Evolutionary conservation across 2,797 vertebrate genomes (phyloP), one percentile per base, ranked within the genome.

Genomic region (Capromys pilorides): DNA sequence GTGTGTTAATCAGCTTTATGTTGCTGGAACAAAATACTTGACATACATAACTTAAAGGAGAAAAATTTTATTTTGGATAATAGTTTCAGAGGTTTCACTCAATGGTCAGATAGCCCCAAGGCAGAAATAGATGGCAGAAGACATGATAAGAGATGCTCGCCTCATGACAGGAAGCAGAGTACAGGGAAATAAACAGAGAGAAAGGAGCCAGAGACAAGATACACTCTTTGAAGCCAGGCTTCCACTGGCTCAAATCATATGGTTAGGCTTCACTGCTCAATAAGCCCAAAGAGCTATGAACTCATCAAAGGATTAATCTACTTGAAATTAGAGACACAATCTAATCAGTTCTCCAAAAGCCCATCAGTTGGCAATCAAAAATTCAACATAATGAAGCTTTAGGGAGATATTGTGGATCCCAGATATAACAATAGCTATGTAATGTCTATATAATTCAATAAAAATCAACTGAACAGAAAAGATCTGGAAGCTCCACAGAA

Each of bases 401-500:
- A 41, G 9, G 21, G 36, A 21, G 36, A 45, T 26, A 16, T 77
- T 77, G 41, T 45, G 41, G 13, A 77, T 49, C 24, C 13, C 13
- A 49, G 16, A 12, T 41, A 77, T 14, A 77, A 49, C 26, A 77
- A 49, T 78, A 79, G 22, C 45, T 86, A 4, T 79, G 86, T 36
- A 18, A 6, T 49, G 24, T 83, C 51, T 91, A 39, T 54, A 33
- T 22, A 77, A 89, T 0, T 80, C 41, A 96, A 61, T 80, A 94
- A 57, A 90, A 93, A 92, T 66, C 28, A 69, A 90, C 36, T 88
- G 64, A 91, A 91, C 69, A 54, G 22, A 82, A 93, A 88, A 49
- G n/a, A 80, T 69, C 75, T 83, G 28, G 67, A 92, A 62, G 41
- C 36, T 80, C 90, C 54, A 62, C 80, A 77, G 62, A 96, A 91